Evolutionary conservation across 1,140 invertebrate species (phyloP).

Genomic region (Lordiphosa collinella): DNA sequence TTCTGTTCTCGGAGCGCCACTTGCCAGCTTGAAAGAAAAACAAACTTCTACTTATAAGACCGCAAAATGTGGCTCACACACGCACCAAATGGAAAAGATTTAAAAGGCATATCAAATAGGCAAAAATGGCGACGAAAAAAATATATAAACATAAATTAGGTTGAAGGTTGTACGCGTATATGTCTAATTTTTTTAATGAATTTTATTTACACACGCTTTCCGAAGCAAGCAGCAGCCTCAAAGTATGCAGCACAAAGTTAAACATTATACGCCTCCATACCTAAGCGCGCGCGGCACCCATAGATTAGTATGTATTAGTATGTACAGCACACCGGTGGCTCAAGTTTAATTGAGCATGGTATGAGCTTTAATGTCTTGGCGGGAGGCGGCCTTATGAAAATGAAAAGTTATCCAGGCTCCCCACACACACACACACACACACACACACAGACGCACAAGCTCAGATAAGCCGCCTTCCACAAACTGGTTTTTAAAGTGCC

Average conservation of each 20-base stretch:
- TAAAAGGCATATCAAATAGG: slow-evolving; percentile 45
- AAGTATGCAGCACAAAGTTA: slow-evolving; percentile 37
- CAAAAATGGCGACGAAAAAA: slow-evolving; percentile 17
- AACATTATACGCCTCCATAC: slow-evolving; percentile 28
- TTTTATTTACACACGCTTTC: slow-evolving; percentile 61
- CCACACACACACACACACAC: too few species aligned
- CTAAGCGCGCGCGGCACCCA: too few species aligned
- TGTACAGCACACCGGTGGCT: slow-evolving; percentile 52
- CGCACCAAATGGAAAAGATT: slow-evolving; percentile 18
- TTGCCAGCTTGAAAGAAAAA: neutral
- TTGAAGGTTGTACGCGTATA: slow-evolving; percentile 13
- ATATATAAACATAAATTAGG: slow-evolving; percentile 30
- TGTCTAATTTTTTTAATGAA: slow-evolving; percentile 64
- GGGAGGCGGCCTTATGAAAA: slow-evolving; percentile 15
- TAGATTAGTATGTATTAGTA: slow-evolving; percentile 60
- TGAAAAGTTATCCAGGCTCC: slow-evolving; percentile 41
- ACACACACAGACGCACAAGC: neutral
- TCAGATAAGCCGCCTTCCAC: slow-evolving; percentile 4
- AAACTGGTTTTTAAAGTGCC: neutral
- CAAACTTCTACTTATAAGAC: neutral
- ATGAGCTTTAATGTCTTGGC: slow-evolving; percentile 33
- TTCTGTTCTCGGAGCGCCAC: neutral
- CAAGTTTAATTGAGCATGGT: slow-evolving; percentile 62
- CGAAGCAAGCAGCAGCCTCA: neutral
- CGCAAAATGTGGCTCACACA: slow-evolving; percentile 15